These are phyloP conservation scores for Cottus gobio DNA, from an alignment of 2,113 vertebrate species.

Conservation along the genomic window DNA sequence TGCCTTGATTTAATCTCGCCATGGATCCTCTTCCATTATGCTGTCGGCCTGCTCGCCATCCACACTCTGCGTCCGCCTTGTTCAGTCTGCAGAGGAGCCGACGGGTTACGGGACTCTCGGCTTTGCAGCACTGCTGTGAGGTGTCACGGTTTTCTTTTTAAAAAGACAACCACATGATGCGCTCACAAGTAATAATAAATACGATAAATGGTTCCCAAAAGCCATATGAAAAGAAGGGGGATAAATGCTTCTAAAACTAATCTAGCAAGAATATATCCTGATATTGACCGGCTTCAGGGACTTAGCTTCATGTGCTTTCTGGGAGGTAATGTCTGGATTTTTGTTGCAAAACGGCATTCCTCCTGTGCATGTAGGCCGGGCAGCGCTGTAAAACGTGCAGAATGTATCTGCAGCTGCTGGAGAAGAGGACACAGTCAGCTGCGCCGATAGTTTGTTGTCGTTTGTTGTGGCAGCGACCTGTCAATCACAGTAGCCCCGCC, in stretches of 20 bases:
- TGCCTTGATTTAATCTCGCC: slow-evolving; percentile 52
- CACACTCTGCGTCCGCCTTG: not conserved
- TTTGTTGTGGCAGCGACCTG: not conserved
- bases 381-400: not conserved
- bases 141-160: not conserved
- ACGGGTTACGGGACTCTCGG: not conserved
- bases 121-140: not conserved
- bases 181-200: not conserved
- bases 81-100: slow-evolving; percentile 5
- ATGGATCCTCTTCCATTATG: slow-evolving; percentile 43
- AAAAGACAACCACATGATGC: not conserved
- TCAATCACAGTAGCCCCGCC: too few relatives aligned
- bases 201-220: not conserved
- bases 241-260: not conserved
- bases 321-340: not conserved
- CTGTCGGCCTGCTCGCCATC: slow-evolving; percentile 8
- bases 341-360: too few relatives aligned
- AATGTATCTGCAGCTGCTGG: not conserved
- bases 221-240: not conserved
- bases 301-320: not conserved
- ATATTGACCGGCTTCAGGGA: not conserved
- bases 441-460: not conserved
- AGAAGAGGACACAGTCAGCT: not conserved
- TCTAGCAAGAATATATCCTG: not conserved
- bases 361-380: not conserved